Evolutionary conservation across 1,140 invertebrate genomes (phyloP).

Genomic region (Lasaia peninsularis): DNA sequence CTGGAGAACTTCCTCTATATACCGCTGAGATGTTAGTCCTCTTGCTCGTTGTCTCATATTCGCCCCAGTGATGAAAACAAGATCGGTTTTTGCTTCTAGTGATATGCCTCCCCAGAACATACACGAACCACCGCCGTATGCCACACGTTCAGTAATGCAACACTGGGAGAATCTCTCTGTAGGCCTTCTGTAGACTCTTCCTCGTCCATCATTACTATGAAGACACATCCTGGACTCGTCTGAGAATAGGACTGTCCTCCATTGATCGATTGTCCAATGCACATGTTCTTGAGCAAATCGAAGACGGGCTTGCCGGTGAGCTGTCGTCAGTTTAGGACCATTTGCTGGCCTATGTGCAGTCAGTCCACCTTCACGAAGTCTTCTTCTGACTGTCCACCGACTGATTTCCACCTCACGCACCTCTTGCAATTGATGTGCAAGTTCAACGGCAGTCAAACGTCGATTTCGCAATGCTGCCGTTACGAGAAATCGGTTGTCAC

Average conservation of each 20-base stretch:
- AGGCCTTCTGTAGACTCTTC: not conserved
- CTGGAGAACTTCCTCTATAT: not conserved
- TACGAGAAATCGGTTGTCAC: not conserved
- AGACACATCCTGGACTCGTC: not conserved
- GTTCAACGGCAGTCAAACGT: too few species aligned
- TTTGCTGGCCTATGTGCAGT: not conserved
- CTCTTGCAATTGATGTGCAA: too few species aligned
- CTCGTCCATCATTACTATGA: not conserved
- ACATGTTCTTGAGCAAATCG: not conserved
- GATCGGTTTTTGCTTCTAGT: not conserved
- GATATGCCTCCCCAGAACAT: not conserved
- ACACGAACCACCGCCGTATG: not conserved
- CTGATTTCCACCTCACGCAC: too few species aligned
- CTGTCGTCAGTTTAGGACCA: not conserved
- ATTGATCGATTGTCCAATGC: not conserved
- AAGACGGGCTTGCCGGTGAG: not conserved
- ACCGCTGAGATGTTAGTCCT: too few species aligned
- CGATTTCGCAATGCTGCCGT: too few species aligned
- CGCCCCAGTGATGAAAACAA: not conserved
- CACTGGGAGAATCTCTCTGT: too few species aligned
- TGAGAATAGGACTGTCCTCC: not conserved
- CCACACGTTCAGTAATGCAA: not conserved
- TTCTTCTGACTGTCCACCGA: too few species aligned
- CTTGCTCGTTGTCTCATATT: not conserved
- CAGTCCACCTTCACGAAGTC: not conserved